A percentile compares a stretch with the other conserved stretches of the same genome.
Evolutionary conservation across 2,797 vertebrate genomes (phyloP).

Genomic region (Gobio occitaniae): DNA sequence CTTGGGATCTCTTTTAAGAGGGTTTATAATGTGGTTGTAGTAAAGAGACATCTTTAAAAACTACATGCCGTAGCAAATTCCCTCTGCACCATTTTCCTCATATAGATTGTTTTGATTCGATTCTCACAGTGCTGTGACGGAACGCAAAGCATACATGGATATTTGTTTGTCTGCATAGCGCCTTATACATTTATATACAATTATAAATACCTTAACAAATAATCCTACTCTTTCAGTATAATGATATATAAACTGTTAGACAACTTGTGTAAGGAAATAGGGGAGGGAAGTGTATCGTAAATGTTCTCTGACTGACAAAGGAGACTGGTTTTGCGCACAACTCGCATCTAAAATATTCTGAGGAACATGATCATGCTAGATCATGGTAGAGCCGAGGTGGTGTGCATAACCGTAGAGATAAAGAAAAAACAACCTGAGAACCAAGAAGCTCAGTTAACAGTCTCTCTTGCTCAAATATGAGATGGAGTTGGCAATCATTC

Average conservation of each 20-base stretch:
- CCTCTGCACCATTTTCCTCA: neutral
- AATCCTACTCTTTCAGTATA: conserved; percentile 75
- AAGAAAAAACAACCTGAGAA: neutral
- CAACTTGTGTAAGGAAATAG: conserved; percentile 64
- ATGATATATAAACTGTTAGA: conserved; percentile 74
- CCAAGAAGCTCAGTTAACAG: conserved; percentile 19
- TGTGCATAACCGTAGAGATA: conserved; percentile 15
- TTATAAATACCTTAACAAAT: conserved; percentile 82
- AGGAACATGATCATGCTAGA: neutral
- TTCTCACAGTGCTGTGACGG: conserved; percentile 53
- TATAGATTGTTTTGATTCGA: neutral
- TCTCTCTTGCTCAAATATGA: conserved; percentile 15
- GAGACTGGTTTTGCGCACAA: conserved; percentile 44
- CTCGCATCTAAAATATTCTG: conserved; percentile 25
- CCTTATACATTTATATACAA: conserved; percentile 81
- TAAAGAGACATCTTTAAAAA: neutral
- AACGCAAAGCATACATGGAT: conserved; percentile 72
- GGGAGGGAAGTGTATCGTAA: conserved; percentile 45
- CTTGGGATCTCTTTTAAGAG: neutral
- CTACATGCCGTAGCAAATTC: conserved; percentile 9
- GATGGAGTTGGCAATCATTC: conserved; percentile 40
- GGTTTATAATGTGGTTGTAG: neutral
- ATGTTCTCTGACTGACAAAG: conserved; percentile 29
- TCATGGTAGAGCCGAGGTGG: conserved; percentile 23
- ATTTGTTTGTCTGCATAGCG: conserved; percentile 80